These are phyloP conservation scores for Apostichopus parvimensis DNA, from an alignment of 35 echinoderm and acorn worm genomes.

Conservation along the genomic window DNA sequence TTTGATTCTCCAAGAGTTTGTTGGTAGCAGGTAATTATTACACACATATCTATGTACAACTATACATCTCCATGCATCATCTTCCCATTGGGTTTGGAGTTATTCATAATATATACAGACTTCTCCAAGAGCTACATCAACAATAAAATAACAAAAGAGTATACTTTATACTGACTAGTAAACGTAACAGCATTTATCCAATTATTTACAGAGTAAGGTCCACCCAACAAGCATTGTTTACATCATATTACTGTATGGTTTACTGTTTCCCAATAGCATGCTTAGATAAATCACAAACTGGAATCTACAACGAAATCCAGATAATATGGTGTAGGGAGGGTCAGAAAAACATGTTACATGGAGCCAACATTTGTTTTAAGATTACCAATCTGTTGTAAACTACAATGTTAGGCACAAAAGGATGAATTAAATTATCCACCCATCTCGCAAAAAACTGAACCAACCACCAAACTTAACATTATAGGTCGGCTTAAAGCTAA, in stretches of 20 bases:
- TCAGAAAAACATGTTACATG: not conserved
- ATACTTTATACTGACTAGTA: not conserved
- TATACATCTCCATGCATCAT: not conserved
- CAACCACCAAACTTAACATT: too few relatives aligned
- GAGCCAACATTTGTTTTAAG: not conserved
- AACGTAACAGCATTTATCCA: not conserved
- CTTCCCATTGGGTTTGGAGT: not conserved
- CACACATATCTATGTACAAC: not conserved
- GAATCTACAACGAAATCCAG: not conserved
- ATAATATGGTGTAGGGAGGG: not conserved
- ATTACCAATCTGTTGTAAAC: not conserved
- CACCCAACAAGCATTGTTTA: not conserved
- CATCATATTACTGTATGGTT: not conserved
- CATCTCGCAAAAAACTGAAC: too few relatives aligned
- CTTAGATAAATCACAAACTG: not conserved
- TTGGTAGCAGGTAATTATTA: not conserved
- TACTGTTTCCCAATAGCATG: not conserved
- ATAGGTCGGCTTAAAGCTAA: too few relatives aligned
- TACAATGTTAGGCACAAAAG: not conserved
- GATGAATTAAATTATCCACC: not conserved
- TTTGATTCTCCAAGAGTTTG: not conserved
- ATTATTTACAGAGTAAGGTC: constrained; percentile 1
- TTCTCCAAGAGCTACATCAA: not conserved
- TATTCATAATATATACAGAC: not conserved
- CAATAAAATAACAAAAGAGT: constrained; percentile 1